A percentile compares a stretch with the other conserved stretches of the same genome.
Conservation (phyloP, 2,888 invertebrate species). For the Patella depressa region DNA sequence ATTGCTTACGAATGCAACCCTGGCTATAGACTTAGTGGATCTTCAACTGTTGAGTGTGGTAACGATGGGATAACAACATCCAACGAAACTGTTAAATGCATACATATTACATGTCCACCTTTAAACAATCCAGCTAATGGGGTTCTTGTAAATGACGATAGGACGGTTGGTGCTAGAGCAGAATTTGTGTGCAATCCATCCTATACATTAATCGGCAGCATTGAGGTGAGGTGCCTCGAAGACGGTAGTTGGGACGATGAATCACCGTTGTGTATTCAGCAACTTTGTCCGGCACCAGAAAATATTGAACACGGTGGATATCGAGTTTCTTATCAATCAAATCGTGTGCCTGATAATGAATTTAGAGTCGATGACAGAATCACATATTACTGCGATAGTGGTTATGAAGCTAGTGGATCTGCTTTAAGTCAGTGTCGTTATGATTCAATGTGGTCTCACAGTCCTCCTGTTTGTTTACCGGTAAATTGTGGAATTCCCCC, state of each 20-base stretch:
- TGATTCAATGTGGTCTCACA: slow-evolving; percentile 52
- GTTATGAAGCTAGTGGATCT: slow-evolving; percentile 48
- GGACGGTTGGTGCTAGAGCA: slow-evolving; percentile 59
- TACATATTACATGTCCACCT: slow-evolving; percentile 34
- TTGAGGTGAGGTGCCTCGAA: slow-evolving; percentile 39
- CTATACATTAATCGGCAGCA: slow-evolving; percentile 36
- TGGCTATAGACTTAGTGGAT: slow-evolving; percentile 55
- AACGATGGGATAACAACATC: slow-evolving; percentile 48
- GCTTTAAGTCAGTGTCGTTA: slow-evolving; percentile 45
- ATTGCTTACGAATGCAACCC: slow-evolving; percentile 84
- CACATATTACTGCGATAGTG: slow-evolving; percentile 54
- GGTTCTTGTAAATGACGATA: slow-evolving; percentile 29
- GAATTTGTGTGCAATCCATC: slow-evolving; percentile 36
- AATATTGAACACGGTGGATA: slow-evolving; percentile 15
- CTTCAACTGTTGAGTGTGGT: slow-evolving; percentile 47
- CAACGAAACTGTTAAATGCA: slow-evolving; percentile 35
- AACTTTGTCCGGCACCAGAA: slow-evolving; percentile 13
- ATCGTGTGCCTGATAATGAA: not conserved
- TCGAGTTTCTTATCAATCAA: slow-evolving; percentile 7
- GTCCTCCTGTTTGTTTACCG: slow-evolving; percentile 42
- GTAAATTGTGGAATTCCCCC: slow-evolving; percentile 43
- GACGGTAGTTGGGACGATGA: slow-evolving; percentile 46
- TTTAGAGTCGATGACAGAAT: slow-evolving; percentile 35
- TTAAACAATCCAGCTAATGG: slow-evolving; percentile 40
- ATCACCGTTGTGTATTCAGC: slow-evolving; percentile 40